Conservation (phyloP, 1,140 invertebrate genomes). For the Tetramorium parvispinum region DNA sequence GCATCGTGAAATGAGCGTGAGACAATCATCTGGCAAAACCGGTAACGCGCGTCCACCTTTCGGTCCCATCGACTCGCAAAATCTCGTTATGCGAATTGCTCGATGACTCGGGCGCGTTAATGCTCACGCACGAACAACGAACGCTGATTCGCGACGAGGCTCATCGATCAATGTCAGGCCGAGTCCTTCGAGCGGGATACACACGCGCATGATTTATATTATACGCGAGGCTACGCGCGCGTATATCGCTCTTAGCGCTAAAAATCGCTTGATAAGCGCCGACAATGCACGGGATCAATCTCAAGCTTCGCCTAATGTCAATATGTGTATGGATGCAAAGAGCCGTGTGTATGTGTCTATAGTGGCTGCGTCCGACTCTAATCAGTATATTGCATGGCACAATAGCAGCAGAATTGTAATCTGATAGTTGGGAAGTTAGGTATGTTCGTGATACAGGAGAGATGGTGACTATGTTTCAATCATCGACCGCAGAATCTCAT, state of each 20-base stretch:
- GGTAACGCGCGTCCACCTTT: neutral
- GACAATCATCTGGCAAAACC: neutral
- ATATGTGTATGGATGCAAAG: neutral
- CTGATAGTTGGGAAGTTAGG: neutral
- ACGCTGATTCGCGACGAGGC: conserved; percentile 35
- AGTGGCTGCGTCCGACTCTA: neutral
- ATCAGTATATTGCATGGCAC: neutral
- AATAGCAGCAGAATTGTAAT: conserved; percentile 1
- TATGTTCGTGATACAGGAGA: neutral
- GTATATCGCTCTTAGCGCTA: neutral
- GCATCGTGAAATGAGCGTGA: neutral
- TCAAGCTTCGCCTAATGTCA: conserved; percentile 5
- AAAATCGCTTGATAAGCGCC: conserved; percentile 31
- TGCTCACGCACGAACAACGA: conserved; percentile 40
- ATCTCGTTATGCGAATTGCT: conserved; percentile 62
- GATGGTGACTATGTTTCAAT: neutral
- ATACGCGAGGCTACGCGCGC: neutral
- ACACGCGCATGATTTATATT: conserved; percentile 59
- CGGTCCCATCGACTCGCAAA: conserved; percentile 30
- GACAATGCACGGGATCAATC: conserved; percentile 27
- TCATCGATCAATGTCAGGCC: conserved; percentile 68
- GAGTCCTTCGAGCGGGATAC: conserved; percentile 44
- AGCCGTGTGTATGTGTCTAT: neutral
- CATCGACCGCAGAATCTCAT: conserved; percentile 1
- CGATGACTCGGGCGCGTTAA: conserved; percentile 66